These are phyloP conservation scores for Rotaria macrura DNA, from an alignment of 2,888 invertebrate genomes.

Conservation along the genomic window DNA sequence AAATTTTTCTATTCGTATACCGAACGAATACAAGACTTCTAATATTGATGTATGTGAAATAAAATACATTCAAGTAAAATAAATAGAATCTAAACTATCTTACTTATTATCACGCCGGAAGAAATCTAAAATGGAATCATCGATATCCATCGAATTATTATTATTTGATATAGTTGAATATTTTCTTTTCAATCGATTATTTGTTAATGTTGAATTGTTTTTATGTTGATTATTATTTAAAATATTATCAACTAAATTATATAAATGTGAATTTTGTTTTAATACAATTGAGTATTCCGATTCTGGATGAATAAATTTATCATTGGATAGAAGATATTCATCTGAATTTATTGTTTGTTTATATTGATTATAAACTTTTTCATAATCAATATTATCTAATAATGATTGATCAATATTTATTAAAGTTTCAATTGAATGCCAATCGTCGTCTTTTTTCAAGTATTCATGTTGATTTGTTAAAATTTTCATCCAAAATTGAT, in stretches of 20 bases:
- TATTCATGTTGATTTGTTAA: background rate
- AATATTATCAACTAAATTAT: background rate
- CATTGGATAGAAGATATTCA: background rate
- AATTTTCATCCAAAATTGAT: background rate
- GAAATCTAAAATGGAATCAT: background rate
- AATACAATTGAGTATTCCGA: background rate
- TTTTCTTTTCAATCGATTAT: background rate
- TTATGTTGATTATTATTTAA: background rate
- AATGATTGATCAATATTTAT: background rate
- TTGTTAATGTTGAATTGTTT: background rate
- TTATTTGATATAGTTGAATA: background rate
- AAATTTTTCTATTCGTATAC: no score
- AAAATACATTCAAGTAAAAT: no score
- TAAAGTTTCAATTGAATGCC: background rate
- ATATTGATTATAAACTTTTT: background rate
- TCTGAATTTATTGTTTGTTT: background rate
- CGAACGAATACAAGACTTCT: no score
- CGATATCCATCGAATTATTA: background rate
- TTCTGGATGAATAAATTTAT: background rate
- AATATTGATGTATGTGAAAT: no score
- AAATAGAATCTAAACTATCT: no score
- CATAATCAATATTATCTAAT: background rate
- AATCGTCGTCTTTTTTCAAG: background rate
- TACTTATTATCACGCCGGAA: background rate
- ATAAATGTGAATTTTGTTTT: background rate